Percentiles rank a stretch among this genome's conserved stretches.
phyloP scores from a whole-genome alignment of 1,140 invertebrate genomes.

The Lordiphosa mommai region DNA sequence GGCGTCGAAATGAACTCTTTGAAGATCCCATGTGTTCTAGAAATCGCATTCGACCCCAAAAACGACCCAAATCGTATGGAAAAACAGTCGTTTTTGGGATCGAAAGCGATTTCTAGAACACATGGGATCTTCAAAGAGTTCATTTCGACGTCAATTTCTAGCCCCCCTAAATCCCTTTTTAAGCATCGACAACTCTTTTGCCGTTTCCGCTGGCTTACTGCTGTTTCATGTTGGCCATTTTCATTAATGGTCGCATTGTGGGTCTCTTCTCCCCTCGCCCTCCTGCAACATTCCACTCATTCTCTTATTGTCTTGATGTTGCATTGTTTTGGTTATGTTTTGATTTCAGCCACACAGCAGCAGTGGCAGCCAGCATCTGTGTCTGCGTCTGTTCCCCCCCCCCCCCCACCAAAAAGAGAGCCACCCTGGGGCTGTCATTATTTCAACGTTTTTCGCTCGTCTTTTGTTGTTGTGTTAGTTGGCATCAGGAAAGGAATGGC shows the following conservation, averaged over 20 bases:
- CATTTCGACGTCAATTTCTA: too few relatives aligned
- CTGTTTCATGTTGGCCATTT: constrained; percentile 60
- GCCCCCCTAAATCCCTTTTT: too few relatives aligned
- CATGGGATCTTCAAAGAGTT: too few relatives aligned
- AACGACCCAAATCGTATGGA: too few relatives aligned
- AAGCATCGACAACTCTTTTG: too few relatives aligned
- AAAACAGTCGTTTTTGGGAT: too few relatives aligned
- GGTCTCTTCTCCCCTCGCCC: constrained; percentile 4
- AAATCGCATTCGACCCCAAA: too few relatives aligned
- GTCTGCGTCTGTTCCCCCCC: constrained; percentile 16
- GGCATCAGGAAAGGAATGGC: constrained; percentile 26
- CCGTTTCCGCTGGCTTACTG: not conserved
- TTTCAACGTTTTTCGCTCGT: constrained; percentile 53
- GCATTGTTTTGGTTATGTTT: constrained; percentile 68
- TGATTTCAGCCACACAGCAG: constrained; percentile 57
- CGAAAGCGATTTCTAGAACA: too few relatives aligned
- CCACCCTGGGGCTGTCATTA: constrained; percentile 68
- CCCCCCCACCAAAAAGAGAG: constrained; percentile 6
- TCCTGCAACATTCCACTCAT: not conserved
- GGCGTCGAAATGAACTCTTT: too few relatives aligned
- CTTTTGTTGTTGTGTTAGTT: constrained; percentile 21
- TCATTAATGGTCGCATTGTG: constrained; percentile 68
- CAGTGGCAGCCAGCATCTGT: constrained; percentile 30
- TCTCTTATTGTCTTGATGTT: constrained; percentile 52
- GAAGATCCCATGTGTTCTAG: too few relatives aligned